Evolutionary conservation across 2,888 invertebrate genomes (phyloP), one percentile per base, ranked within the genome.

Genomic region (Elgonia sp.): DNA sequence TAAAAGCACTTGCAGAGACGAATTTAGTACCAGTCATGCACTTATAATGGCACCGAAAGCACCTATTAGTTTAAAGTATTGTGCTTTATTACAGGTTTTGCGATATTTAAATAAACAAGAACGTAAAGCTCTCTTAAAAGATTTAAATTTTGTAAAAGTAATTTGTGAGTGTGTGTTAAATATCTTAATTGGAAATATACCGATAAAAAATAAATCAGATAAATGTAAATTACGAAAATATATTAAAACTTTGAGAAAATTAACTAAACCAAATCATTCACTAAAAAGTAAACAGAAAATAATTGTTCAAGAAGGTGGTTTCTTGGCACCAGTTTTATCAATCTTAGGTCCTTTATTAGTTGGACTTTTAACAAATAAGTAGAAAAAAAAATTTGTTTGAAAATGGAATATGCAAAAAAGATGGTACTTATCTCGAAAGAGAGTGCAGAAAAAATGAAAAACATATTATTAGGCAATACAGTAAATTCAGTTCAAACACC

Each of bases 81-180:
- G 12, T 18, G 1, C 65, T 5, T 21, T 65, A 39, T 75, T 75
- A 42, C 62, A 75, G 10, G 75, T 62, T 0, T 65, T 65, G 18
- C 40, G 40, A 39, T n/a, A n/a, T n/a, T n/a, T n/a, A n/a, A n/a
- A n/a, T n/a, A n/a, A n/a, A n/a, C n/a, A n/a, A n/a, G n/a, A n/a
- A n/a, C n/a, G n/a, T n/a, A n/a, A n/a, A n/a, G n/a, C n/a, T n/a
- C n/a, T n/a, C n/a, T n/a, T n/a, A n/a, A n/a, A n/a, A 1, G 79
- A 79, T 29, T 1, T 21, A 9, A 1, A 12, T 20, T 29, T 79
- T 2, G 20, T 79, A 2, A 67, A 79, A 39, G 55, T 53, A 42
- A 57, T 79, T 8, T 79, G 79, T 42, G 69, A 79, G 18, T 79
- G 79, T 29, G 69, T 42, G 18, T 79, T 79, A 12, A 79, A 79